Base-by-base conservation (phyloP, 2,888 invertebrate genomes). In the Chrysina gloriosa region DNA sequence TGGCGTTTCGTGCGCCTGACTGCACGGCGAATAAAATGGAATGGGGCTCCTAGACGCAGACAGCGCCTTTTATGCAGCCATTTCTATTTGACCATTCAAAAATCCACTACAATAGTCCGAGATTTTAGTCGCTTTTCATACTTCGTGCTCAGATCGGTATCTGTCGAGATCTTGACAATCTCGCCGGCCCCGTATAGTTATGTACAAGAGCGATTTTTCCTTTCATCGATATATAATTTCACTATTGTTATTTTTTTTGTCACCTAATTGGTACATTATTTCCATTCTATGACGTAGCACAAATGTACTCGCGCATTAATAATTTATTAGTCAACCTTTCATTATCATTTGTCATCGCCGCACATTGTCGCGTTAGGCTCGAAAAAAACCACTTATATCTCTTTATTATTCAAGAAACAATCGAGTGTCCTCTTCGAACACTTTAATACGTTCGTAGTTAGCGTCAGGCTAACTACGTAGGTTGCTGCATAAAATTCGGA, bases 301-400 rank as follows among this genome's bases (percentile, higher is more conserved):
- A 54, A 54, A 54, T n/a, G 21, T 54, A 19, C 31, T 48, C 23
- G n/a, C 25, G n/a, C 25, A 48, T 48, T 48, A 48, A 48, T 48
- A 21, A 54, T 54, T 34, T 54, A 54, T 54, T 34, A 54, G 31
- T 31, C 52, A 52, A 45, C 31, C 19, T 42, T 63, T 63, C 58
- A 39, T 36, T 63, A 45, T 29, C 63, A 63, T 63, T 63, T 63
- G 63, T 63, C 63, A 63, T 63, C 47, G 63, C 14, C 45, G 11
- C 34, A 21, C n/a, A 54, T 34, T 54, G 34, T 9, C 34, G 9
- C 16, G 29, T 6, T 54, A 7, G 7, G 54, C n/a, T 19, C 16
- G 52, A 31, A 54, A 34, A 29, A 31, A 54, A 54, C n/a, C 19
- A 31, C 31, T 54, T 54, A 54, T 31, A 34, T 31, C 54, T 21